Conservation (phyloP, 2,888 invertebrate genomes). For the Cepaea hortensis region DNA sequence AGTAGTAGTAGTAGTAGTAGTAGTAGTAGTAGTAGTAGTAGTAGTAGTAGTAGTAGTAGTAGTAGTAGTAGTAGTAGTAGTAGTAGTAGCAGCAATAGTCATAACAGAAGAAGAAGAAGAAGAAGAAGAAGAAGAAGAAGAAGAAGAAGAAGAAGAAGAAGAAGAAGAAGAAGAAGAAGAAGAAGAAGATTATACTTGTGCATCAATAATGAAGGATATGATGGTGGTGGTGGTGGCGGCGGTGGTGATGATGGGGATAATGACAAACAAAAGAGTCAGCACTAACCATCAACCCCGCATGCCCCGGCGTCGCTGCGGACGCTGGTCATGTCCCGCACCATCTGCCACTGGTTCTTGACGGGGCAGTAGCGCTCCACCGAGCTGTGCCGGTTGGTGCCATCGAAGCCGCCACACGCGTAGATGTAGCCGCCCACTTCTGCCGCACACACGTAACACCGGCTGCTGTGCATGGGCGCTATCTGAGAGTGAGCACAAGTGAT, state of each 20-base stretch:
- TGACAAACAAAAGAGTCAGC: background rate
- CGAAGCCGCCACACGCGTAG: conserved; percentile 77
- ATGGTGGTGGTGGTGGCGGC: background rate
- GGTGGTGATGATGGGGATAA: background rate
- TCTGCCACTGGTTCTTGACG: conserved; percentile 86
- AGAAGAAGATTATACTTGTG: too few species aligned
- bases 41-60: too few species aligned
- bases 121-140: too few species aligned
- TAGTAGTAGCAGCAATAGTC: too few species aligned
- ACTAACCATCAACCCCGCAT: conserved; percentile 80
- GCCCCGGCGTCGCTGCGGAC: conserved; percentile 88
- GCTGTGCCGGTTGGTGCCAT: conserved; percentile 86
- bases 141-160: too few species aligned
- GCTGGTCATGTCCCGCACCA: conserved; percentile 87
- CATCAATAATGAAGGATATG: background rate
- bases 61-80: too few species aligned
- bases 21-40: too few species aligned
- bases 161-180: too few species aligned
- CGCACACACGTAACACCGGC: conserved; percentile 82
- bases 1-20: too few species aligned
- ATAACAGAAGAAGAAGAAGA: too few species aligned
- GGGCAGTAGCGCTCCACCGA: conserved; percentile 91
- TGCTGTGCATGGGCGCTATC: conserved; percentile 77
- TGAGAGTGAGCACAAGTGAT: conserved; percentile 50
- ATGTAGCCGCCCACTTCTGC: conserved; percentile 69